Percentiles rank a stretch among this genome's conserved stretches.
phyloP scores from a whole-genome alignment of 2,113 vertebrate genomes.

The Ascaphus truei region DNA sequence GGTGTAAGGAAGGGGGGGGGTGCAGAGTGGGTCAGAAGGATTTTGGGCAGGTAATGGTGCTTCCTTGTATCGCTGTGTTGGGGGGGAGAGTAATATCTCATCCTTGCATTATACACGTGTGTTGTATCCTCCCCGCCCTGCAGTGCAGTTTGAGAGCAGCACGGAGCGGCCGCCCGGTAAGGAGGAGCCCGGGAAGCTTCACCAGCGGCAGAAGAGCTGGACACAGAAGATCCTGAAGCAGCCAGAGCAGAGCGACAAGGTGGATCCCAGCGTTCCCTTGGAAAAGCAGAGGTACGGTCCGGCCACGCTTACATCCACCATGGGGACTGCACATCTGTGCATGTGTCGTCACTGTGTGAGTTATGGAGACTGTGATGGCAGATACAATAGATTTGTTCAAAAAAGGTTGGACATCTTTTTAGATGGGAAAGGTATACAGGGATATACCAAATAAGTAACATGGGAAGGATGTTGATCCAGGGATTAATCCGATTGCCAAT shows the following conservation, averaged over 20 bases:
- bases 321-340: too few relatives aligned
- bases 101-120: background rate
- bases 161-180: constrained; percentile 60
- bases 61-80: background rate
- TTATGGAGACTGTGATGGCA: too few relatives aligned
- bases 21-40: background rate
- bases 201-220: constrained; percentile 86
- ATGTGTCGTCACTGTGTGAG: too few relatives aligned
- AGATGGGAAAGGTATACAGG: too few relatives aligned
- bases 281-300: constrained; percentile 85
- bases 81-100: background rate
- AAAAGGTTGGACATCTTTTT: too few relatives aligned
- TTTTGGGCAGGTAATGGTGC: background rate
- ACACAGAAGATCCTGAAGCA: constrained; percentile 76
- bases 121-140: constrained; percentile 30
- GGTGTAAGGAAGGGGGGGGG: background rate
- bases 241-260: constrained; percentile 52
- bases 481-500: too few relatives aligned
- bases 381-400: too few relatives aligned
- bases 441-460: too few relatives aligned
- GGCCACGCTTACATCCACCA: too few relatives aligned
- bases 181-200: constrained; percentile 65
- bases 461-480: too few relatives aligned
- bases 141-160: constrained; percentile 87
- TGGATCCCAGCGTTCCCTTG: constrained; percentile 79